Evolutionary conservation across 2,113 vertebrate genomes (phyloP).

Genomic region (Formicarius rufipectus): DNA sequence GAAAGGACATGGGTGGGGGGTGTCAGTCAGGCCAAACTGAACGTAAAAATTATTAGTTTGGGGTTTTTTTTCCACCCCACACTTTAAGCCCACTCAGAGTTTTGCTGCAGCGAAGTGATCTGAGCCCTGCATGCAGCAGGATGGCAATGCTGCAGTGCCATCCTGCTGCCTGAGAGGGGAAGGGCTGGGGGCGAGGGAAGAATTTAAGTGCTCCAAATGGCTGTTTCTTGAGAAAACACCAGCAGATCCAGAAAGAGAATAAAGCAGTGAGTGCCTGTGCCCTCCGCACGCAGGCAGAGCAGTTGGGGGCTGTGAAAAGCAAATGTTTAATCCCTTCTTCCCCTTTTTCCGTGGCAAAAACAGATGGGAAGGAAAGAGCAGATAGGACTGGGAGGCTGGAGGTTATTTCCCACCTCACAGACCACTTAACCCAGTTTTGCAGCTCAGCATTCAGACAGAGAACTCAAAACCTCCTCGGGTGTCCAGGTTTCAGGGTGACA

Average conservation of each 20-base stretch:
- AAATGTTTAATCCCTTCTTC: accelerated
- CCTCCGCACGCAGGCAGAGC: accelerated
- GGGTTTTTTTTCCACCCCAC: too few relatives aligned
- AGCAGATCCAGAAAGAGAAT: background rate
- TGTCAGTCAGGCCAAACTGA: background rate
- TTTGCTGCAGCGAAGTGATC: background rate
- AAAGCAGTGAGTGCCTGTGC: background rate
- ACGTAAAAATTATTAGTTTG: accelerated
- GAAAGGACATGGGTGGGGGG: background rate
- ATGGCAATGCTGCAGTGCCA: background rate
- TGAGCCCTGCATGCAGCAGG: accelerated
- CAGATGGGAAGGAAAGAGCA: too few relatives aligned
- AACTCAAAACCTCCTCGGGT: accelerated
- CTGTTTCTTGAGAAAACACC: background rate
- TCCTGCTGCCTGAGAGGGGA: accelerated
- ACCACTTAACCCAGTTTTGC: accelerated
- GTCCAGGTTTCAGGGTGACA: background rate
- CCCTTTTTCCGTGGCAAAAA: background rate
- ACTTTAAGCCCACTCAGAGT: accelerated
- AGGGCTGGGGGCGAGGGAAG: background rate
- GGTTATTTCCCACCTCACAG: background rate
- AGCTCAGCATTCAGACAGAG: background rate
- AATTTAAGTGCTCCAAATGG: background rate
- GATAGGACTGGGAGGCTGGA: background rate
- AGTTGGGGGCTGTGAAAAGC: background rate